Percentiles rank a stretch among this genome's conserved stretches.
phyloP scores from a whole-genome alignment of 2,797 vertebrate species.

The Parambassis ranga region DNA sequence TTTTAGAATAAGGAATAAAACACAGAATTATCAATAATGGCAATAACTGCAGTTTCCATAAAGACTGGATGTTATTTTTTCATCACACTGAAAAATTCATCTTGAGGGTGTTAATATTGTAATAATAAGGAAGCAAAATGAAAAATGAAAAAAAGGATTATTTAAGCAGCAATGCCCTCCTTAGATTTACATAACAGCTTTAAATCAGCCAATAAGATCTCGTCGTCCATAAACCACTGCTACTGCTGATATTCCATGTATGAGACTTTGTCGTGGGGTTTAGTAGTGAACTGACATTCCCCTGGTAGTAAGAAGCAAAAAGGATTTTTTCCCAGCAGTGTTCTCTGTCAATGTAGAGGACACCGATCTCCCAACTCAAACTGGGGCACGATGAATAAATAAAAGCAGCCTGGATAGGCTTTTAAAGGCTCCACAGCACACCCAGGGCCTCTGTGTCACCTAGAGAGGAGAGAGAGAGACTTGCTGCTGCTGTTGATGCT shows the following conservation, averaged over 20 bases:
- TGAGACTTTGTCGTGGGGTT: slow-evolving; percentile 13
- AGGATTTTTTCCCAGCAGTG: slow-evolving; percentile 40
- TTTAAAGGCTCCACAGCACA: slow-evolving; percentile 69
- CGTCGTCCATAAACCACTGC: slow-evolving; percentile 9
- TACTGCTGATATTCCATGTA: neutral
- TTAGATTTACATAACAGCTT: neutral
- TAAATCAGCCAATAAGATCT: neutral
- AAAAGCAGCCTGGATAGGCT: slow-evolving; percentile 76
- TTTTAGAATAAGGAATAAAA: neutral
- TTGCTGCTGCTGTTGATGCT: slow-evolving; percentile 10
- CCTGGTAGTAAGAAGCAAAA: slow-evolving; percentile 30
- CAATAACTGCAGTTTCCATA: too few species aligned
- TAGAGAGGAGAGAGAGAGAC: slow-evolving; percentile 32
- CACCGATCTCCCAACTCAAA: slow-evolving; percentile 69
- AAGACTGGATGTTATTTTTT: too few species aligned
- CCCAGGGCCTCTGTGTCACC: slow-evolving; percentile 34
- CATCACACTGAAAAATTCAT: neutral
- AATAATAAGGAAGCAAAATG: neutral
- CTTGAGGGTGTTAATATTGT: neutral
- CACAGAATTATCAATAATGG: neutral
- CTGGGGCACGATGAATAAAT: slow-evolving; percentile 81
- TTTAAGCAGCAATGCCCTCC: neutral
- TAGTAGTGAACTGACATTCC: slow-evolving; percentile 17
- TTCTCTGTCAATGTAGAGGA: slow-evolving; percentile 48
- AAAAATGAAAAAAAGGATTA: neutral